phyloP scores from a whole-genome alignment of 2,888 invertebrate species.

The Lasioglossum lativentre region DNA sequence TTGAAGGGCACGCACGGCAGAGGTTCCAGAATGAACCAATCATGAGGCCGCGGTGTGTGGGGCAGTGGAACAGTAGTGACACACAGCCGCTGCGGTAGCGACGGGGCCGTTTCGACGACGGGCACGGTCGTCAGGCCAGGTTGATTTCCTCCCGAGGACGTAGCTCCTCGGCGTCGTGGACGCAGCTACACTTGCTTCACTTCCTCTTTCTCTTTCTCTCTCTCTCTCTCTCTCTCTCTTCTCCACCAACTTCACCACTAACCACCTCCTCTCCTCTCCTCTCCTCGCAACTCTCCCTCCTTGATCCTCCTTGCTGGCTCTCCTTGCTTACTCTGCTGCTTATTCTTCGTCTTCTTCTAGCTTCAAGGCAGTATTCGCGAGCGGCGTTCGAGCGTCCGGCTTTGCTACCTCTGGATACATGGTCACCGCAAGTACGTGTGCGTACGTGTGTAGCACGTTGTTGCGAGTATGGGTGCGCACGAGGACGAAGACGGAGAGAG shows the following conservation, averaged over 20 bases:
- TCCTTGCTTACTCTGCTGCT: background rate
- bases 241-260: slow-evolving; percentile 24
- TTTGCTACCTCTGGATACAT: slow-evolving; percentile 54
- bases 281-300: slow-evolving; percentile 22
- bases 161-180: slow-evolving; percentile 56
- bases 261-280: slow-evolving; percentile 30
- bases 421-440: background rate
- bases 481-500: slow-evolving; percentile 1
- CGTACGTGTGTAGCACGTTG: slow-evolving; percentile 2
- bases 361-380: slow-evolving; percentile 57
- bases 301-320: background rate
- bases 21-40: slow-evolving; percentile 99
- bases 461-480: slow-evolving; percentile 1
- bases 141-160: slow-evolving; percentile 65
- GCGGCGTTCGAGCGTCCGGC: slow-evolving; percentile 51
- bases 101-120: slow-evolving; percentile 73
- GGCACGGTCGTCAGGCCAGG: slow-evolving; percentile 66
- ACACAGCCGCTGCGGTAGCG: slow-evolving; percentile 75
- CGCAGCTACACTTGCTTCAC: slow-evolving; percentile 56
- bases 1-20: slow-evolving; percentile 98
- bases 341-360: slow-evolving; percentile 21
- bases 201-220: slow-evolving; percentile 8
- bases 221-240: background rate
- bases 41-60: slow-evolving; percentile 88
- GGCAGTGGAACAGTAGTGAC: slow-evolving; percentile 82